A percentile compares a stretch with the other conserved stretches of the same genome.
These are phyloP conservation scores for Microctenopoma steveboyesi DNA, from an alignment of 2,797 vertebrate species.

Conservation along the genomic window DNA sequence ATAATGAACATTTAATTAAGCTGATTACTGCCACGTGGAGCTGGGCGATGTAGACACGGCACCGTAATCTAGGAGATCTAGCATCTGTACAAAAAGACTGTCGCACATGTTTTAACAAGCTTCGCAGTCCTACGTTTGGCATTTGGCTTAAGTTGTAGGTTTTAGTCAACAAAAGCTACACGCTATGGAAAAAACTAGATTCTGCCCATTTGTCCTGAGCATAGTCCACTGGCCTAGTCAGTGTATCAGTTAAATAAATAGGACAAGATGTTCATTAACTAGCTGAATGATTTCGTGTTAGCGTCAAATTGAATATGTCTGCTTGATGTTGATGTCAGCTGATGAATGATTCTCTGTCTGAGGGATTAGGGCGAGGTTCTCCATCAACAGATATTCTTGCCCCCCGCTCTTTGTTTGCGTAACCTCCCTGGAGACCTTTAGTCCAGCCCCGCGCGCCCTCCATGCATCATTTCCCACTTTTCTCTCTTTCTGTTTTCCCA, in stretches of 20 bases:
- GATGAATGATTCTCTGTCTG: conserved; percentile 24
- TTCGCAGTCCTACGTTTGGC: too few species aligned
- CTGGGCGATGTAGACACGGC: too few species aligned
- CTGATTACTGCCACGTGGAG: too few species aligned
- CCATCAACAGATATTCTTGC: conserved; percentile 8
- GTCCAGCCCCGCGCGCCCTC: background rate
- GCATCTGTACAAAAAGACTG: too few species aligned
- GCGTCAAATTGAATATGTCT: conserved; percentile 23
- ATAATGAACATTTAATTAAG: too few species aligned
- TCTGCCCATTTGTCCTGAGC: background rate
- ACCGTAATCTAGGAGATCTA: too few species aligned
- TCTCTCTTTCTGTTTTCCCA: conserved; percentile 41
- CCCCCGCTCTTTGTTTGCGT: background rate
- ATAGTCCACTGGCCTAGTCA: background rate
- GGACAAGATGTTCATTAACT: conserved; percentile 50
- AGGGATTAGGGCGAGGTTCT: conserved; percentile 19
- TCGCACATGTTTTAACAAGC: too few species aligned
- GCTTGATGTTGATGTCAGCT: conserved; percentile 16
- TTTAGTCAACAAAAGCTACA: too few species aligned
- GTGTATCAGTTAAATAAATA: conserved; percentile 25
- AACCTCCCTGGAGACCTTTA: conserved; percentile 23
- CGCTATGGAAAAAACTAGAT: background rate
- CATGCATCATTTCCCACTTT: conserved; percentile 61
- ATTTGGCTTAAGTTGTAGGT: too few species aligned
- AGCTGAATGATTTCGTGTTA: conserved; percentile 39